Evolutionary conservation across 2,888 invertebrate genomes (phyloP).

Genomic region (Hipparchia sbordonii): DNA sequence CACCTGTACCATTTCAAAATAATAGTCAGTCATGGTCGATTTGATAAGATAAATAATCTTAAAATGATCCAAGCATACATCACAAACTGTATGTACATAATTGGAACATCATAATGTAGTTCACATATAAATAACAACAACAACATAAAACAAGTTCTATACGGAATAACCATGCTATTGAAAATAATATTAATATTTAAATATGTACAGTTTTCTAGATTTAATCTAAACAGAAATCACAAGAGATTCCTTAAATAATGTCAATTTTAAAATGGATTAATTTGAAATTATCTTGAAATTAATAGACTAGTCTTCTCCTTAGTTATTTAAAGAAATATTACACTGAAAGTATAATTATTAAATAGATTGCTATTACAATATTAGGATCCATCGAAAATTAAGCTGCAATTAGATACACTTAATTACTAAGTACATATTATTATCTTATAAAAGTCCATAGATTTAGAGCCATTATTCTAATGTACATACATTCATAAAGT

Average conservation of each 20-base stretch:
- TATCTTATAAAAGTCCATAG: slow-evolving; percentile 26
- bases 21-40: slow-evolving; percentile 20
- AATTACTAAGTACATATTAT: neutral
- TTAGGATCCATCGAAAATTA: slow-evolving; percentile 31
- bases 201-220: slow-evolving; percentile 22
- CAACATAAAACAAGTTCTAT: slow-evolving; percentile 54
- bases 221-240: slow-evolving; percentile 25
- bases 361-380: slow-evolving; percentile 23
- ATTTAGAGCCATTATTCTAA: slow-evolving; percentile 10
- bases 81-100: slow-evolving; percentile 35
- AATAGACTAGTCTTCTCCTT: slow-evolving; percentile 1
- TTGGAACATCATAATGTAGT: slow-evolving; percentile 45
- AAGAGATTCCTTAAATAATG: slow-evolving; percentile 33
- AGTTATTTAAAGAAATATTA: slow-evolving; percentile 17
- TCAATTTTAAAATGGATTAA: slow-evolving; percentile 25
- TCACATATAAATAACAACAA: slow-evolving; percentile 68
- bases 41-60: slow-evolving; percentile 38
- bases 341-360: slow-evolving; percentile 6
- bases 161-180: slow-evolving; percentile 39
- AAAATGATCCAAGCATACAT: slow-evolving; percentile 38
- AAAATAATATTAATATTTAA: neutral
- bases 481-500: slow-evolving; percentile 26
- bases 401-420: slow-evolving; percentile 25
- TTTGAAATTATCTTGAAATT: neutral
- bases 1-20: slow-evolving; percentile 6